A percentile compares a stretch with the other conserved stretches of the same genome.
phyloP scores from a whole-genome alignment of 2,888 invertebrate species.

The Caenorhabditis sulstoni region DNA sequence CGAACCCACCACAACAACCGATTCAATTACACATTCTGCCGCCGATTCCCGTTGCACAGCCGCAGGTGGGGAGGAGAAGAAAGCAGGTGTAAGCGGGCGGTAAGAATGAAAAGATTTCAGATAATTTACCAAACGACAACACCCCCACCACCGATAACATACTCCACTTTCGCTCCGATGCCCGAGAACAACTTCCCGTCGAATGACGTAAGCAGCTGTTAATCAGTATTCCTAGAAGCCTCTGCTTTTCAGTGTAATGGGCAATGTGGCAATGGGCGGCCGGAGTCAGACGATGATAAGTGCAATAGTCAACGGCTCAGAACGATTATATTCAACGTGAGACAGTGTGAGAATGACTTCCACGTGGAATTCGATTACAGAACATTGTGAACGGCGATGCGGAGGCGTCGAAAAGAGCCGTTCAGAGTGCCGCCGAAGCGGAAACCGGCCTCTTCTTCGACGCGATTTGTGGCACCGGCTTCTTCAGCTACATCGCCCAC shows the following conservation, averaged over 20 bases:
- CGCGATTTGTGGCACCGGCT: slow-evolving; percentile 80
- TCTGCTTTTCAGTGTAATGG: slow-evolving; percentile 30
- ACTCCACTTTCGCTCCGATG: slow-evolving; percentile 38
- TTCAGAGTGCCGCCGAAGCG: slow-evolving; percentile 75
- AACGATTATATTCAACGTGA: slow-evolving; percentile 74
- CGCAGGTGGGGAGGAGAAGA: neutral
- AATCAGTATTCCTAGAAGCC: neutral
- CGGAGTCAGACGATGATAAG: slow-evolving; percentile 70
- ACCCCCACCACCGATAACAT: slow-evolving; percentile 4
- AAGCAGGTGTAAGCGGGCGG: too few relatives aligned
- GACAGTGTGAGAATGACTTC: too few relatives aligned
- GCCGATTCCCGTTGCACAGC: slow-evolving; percentile 31
- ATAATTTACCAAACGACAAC: slow-evolving; percentile 37
- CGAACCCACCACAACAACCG: slow-evolving; percentile 31
- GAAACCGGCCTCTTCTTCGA: slow-evolving; percentile 75
- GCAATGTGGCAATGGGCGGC: slow-evolving; percentile 18
- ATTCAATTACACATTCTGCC: slow-evolving; percentile 47
- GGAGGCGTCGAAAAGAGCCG: slow-evolving; percentile 76
- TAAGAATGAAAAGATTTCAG: neutral
- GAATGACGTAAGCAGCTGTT: neutral
- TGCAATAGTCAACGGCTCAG: slow-evolving; percentile 75
- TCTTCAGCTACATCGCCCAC: slow-evolving; percentile 79
- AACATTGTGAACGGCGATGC: slow-evolving; percentile 72
- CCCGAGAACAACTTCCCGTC: neutral
- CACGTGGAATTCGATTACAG: slow-evolving; percentile 44